Evolutionary conservation across 2,888 invertebrate genomes (phyloP), one percentile per base, ranked within the genome.

Genomic region (Junonia oenone): DNA sequence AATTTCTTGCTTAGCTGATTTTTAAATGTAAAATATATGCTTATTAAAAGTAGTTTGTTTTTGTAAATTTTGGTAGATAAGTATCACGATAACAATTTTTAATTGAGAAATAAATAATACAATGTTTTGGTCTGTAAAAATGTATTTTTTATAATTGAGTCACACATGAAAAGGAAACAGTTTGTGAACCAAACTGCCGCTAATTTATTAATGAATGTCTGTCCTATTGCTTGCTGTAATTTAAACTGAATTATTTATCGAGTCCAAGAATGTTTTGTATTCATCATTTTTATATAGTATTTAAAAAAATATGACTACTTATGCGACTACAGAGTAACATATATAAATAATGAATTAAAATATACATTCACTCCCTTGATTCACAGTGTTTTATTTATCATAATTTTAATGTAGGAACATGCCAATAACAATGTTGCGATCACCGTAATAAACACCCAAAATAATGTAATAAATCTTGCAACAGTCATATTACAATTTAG

Each of bases 301-400:
- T 83, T 87, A 86, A 76, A 88, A 87, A 88, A 86, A 87, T 87
- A 88, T 78, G 77, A 77, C 81, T 81, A 84, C 81, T 78, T 82
- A 83, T 53, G 58, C 59, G 19, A 43, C 75, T 82, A 83, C 70
- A 67, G 73, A 76, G 67, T 79, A 79, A 76, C 55, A 78, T 76
- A 80, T 72, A 77, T 79, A 78, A 78, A 76, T 76, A 78, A 35
- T 73, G 73, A 79, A 63, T 62, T 59, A 19, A 51, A 77, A 71
- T 73, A 74, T 73, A 76, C 66, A 72, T 65, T 71, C 59, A 69
- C 68, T 71, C 66, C 73, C 67, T 73, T 71, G 68, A 75, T 68
- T 76, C 63, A 26, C 43, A 66, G 64, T 69, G 66, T 63, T 69
- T 63, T 65, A 65, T 59, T 68, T 63, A 66, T 66, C 63, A 64